Evolutionary conservation across 1,140 invertebrate genomes (phyloP).

Genomic region (Dolichoris vasculosae): DNA sequence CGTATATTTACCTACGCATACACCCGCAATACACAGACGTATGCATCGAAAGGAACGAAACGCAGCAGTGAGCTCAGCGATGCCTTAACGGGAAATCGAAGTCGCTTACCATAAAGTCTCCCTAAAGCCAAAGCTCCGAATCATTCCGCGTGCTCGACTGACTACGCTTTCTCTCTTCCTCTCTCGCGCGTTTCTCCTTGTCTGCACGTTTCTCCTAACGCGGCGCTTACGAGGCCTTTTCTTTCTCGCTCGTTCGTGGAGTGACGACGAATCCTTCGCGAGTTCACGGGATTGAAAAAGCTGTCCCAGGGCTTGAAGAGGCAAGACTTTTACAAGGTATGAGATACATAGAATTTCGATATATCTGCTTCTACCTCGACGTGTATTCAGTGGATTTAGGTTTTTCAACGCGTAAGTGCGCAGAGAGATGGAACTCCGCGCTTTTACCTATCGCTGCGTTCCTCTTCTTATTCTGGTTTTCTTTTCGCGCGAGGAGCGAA

Average conservation of each 20-base stretch:
- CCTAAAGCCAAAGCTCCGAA: slow-evolving; percentile 58
- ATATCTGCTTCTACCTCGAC: neutral
- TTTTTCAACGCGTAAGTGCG: neutral
- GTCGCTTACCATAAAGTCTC: slow-evolving; percentile 67
- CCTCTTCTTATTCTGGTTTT: neutral
- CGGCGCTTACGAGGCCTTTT: neutral
- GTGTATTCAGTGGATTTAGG: slow-evolving; percentile 28
- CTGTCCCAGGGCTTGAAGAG: slow-evolving; percentile 31
- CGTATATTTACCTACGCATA: neutral
- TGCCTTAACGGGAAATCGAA: slow-evolving; percentile 67
- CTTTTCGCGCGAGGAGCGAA: neutral
- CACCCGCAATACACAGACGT: neutral
- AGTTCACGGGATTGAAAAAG: slow-evolving; percentile 43
- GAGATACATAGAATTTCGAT: slow-evolving; percentile 48
- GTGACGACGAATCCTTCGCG: neutral
- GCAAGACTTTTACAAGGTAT: neutral
- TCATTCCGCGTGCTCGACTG: slow-evolving; percentile 55
- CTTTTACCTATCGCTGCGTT: neutral
- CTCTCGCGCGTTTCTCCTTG: neutral
- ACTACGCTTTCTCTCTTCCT: slow-evolving; percentile 40
- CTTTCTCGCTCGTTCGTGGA: neutral
- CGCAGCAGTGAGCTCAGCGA: neutral
- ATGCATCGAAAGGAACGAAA: neutral
- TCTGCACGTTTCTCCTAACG: neutral
- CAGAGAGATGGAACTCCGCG: neutral